These are phyloP conservation scores for Aporophyla nigra DNA, from an alignment of 2,888 invertebrate species.

Conservation along the genomic window DNA sequence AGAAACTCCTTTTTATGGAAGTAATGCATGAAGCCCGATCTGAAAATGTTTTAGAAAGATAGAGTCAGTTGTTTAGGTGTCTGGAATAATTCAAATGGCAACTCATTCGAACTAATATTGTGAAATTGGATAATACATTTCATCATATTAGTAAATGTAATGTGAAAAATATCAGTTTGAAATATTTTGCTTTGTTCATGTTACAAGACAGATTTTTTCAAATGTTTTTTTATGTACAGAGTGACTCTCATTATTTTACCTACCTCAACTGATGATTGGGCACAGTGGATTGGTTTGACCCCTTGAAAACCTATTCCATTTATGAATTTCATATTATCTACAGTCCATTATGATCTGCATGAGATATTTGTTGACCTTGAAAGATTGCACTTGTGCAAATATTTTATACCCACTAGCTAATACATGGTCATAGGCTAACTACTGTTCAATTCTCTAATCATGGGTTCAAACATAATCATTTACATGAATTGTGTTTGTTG, in stretches of 20 bases:
- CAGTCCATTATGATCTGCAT: neutral
- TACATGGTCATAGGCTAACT: neutral
- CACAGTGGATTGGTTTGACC: neutral
- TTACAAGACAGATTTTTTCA: neutral
- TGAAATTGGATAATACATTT: neutral
- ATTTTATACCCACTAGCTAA: neutral
- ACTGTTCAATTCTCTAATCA: neutral
- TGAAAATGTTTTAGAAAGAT: slow-evolving; percentile 62
- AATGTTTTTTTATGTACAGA: neutral
- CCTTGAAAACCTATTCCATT: neutral
- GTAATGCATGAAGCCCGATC: slow-evolving; percentile 96
- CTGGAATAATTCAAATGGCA: neutral
- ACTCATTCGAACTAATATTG: neutral
- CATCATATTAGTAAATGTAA: neutral
- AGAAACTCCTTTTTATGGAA: slow-evolving; percentile 96
- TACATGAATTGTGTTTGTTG: slow-evolving; percentile 1
- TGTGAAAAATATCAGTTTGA: neutral
- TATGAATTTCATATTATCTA: too few species aligned
- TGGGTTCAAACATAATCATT: neutral
- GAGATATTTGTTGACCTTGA: slow-evolving; percentile 29
- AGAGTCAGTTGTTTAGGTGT: neutral
- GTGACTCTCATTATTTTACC: neutral
- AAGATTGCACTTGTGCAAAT: slow-evolving; percentile 1
- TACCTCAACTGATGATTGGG: neutral
- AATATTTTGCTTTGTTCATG: neutral